Evolutionary conservation across 2,113 vertebrate genomes (phyloP).

Genomic region (Erythrolamprus reginae): DNA sequence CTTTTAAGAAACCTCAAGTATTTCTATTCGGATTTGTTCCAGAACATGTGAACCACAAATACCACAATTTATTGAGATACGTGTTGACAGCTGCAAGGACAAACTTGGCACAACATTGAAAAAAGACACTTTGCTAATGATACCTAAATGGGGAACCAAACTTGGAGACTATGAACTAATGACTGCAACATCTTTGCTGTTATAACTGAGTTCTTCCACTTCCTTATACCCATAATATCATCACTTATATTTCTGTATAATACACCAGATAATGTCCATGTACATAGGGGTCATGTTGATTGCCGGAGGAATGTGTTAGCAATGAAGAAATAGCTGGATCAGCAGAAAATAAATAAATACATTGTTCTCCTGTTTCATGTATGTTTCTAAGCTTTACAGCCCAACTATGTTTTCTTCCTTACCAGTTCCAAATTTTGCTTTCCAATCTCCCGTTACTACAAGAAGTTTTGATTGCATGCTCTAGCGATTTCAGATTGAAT

Average conservation of each 20-base stretch:
- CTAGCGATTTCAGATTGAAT: background rate
- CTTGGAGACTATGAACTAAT: background rate
- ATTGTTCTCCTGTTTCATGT: background rate
- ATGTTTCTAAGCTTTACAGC: background rate
- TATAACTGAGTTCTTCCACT: background rate
- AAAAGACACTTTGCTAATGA: background rate
- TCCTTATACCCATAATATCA: background rate
- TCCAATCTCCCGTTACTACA: background rate
- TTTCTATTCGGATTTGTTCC: background rate
- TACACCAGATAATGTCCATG: background rate
- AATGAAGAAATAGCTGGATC: background rate
- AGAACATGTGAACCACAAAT: background rate
- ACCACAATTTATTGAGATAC: background rate
- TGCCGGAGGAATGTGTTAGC: background rate
- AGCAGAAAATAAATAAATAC: background rate
- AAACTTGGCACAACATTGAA: background rate
- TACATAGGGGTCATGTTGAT: background rate
- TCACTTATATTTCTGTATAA: background rate
- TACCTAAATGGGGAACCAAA: background rate
- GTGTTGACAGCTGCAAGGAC: background rate
- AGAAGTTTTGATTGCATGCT: background rate
- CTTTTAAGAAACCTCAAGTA: background rate
- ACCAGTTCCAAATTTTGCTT: background rate
- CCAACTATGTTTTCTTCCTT: background rate
- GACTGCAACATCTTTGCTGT: background rate